These are phyloP conservation scores for Lepisosteus oculatus DNA, from an alignment of 2,113 vertebrate genomes.

Conservation along the genomic window DNA sequence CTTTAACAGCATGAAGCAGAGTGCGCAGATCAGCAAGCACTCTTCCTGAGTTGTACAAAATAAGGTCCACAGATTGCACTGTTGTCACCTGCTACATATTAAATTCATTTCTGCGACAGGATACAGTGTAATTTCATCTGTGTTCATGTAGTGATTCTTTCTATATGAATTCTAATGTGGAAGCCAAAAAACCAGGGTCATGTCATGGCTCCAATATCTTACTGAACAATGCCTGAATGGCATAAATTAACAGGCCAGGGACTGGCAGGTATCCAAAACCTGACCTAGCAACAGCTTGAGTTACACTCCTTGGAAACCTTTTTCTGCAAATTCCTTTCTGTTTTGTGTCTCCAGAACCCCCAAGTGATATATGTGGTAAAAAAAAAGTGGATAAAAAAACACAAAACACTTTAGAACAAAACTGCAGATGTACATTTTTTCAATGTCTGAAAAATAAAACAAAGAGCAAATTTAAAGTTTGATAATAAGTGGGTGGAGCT, in stretches of 20 bases:
- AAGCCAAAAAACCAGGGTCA: constrained; percentile 27
- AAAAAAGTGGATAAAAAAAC: background rate
- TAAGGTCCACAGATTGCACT: background rate
- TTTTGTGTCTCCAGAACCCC: constrained; percentile 22
- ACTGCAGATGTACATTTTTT: background rate
- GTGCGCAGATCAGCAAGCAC: background rate
- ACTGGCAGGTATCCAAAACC: constrained; percentile 3
- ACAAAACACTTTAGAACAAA: background rate
- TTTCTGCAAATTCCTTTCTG: constrained; percentile 20
- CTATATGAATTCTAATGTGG: constrained; percentile 41
- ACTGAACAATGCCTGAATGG: constrained; percentile 35
- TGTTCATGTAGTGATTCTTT: constrained; percentile 35
- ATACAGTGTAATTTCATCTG: background rate
- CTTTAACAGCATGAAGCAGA: background rate
- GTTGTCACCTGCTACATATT: background rate
- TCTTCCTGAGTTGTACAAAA: background rate
- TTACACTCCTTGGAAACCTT: constrained; percentile 31
- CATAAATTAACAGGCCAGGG: constrained; percentile 12
- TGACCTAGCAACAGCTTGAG: constrained; percentile 19
- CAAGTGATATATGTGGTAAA: background rate
- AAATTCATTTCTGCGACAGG: background rate
- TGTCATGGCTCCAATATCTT: constrained; percentile 31
- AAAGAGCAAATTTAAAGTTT: too few species aligned
- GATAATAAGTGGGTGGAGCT: too few species aligned
- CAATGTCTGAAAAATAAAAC: too few species aligned